A percentile compares a stretch with the other conserved stretches of the same genome.
These are phyloP conservation scores for Hycleus phaleratus DNA, from an alignment of 1,140 invertebrate genomes.

Conservation along the genomic window DNA sequence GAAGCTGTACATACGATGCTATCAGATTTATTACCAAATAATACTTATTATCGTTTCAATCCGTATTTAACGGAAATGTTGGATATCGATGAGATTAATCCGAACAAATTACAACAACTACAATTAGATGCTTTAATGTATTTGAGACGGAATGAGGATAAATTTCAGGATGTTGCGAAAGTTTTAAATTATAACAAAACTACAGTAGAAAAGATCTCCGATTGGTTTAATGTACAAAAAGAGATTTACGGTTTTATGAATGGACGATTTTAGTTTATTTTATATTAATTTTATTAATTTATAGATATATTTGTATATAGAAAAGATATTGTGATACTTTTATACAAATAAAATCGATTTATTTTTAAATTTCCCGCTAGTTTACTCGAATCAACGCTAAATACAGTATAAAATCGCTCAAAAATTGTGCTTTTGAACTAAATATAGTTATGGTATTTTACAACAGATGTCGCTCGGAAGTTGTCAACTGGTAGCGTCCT, in stretches of 20 bases:
- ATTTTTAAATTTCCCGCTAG: no score
- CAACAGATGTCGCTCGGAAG: no score
- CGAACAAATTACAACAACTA: slow-evolving; percentile 55
- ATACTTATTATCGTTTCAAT: slow-evolving; percentile 83
- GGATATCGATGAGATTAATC: slow-evolving; percentile 73
- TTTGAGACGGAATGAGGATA: slow-evolving; percentile 68
- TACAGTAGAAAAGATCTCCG: slow-evolving; percentile 39
- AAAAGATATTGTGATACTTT: no score
- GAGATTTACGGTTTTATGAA: slow-evolving; percentile 19
- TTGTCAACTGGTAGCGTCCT: no score
- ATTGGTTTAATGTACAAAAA: slow-evolving; percentile 42
- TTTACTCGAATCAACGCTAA: no score
- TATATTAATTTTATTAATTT: no score
- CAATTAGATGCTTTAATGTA: slow-evolving; percentile 67
- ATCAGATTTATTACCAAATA: slow-evolving; percentile 70
- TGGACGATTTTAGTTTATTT: no score
- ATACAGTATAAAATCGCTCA: no score
- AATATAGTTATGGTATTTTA: no score
- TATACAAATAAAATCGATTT: no score
- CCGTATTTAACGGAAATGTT: slow-evolving; percentile 81
- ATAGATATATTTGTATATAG: no score
- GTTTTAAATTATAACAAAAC: slow-evolving; percentile 43
- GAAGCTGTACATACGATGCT: slow-evolving; percentile 78
- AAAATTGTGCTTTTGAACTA: no score
- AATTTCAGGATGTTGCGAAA: slow-evolving; percentile 53